A percentile compares a stretch with the other conserved stretches of the same genome.
phyloP scores from a whole-genome alignment of 2,888 invertebrate genomes.

The Acronicta leporina region DNA sequence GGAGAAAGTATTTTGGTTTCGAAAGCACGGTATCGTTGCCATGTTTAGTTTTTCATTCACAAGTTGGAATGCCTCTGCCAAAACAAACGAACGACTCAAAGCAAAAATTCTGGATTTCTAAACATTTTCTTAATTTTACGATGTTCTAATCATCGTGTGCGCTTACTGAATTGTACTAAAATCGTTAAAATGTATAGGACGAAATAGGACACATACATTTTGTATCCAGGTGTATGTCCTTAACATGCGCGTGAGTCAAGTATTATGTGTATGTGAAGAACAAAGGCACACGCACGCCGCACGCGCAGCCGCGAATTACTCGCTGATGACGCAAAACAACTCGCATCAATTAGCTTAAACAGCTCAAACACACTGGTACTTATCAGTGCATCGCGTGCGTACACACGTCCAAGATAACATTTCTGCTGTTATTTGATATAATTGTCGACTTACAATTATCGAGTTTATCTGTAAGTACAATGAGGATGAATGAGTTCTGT shows the following conservation, averaged over 20 bases:
- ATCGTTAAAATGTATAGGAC: background rate
- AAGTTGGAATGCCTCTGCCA: conserved; percentile 22
- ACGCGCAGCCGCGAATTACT: conserved; percentile 35
- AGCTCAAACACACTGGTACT: conserved; percentile 38
- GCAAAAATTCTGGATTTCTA: conserved; percentile 25
- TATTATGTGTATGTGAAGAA: conserved; percentile 51
- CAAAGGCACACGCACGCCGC: conserved; percentile 50
- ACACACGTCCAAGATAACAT: conserved; percentile 10
- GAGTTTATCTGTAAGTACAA: too few species aligned
- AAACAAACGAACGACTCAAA: conserved; percentile 38
- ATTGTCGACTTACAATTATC: too few species aligned
- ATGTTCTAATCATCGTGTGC: background rate
- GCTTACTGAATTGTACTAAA: conserved; percentile 1
- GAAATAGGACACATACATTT: background rate
- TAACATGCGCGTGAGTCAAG: conserved; percentile 23
- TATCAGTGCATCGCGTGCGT: conserved; percentile 28
- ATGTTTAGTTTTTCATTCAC: conserved; percentile 33
- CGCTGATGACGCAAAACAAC: conserved; percentile 50
- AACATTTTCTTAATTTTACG: conserved; percentile 21
- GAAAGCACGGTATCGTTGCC: background rate
- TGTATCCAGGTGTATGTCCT: conserved; percentile 27
- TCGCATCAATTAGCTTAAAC: conserved; percentile 43
- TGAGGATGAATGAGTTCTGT: too few species aligned
- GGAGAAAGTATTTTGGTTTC: conserved; percentile 2
- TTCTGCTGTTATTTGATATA: conserved; percentile 12